These are phyloP conservation scores for Balearica regulorum DNA, from an alignment of 2,797 vertebrate genomes.

Conservation along the genomic window DNA sequence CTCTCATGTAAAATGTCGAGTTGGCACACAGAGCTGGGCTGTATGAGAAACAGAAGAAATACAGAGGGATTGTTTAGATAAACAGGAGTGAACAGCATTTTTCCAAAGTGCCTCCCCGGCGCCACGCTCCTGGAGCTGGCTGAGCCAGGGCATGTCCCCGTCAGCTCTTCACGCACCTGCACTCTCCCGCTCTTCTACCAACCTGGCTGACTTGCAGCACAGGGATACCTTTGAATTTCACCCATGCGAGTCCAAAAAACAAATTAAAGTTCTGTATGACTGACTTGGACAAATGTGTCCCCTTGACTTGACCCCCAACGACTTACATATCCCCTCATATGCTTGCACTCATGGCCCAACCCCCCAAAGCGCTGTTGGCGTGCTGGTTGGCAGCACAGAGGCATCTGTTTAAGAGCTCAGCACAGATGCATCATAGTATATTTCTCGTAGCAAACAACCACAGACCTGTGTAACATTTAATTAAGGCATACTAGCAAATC, in stretches of 20 bases:
- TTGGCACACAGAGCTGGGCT: too few species aligned
- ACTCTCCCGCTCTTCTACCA: not conserved
- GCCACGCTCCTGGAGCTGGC: not conserved
- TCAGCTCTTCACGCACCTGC: not conserved
- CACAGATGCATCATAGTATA: not conserved
- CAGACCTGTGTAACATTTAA: not conserved
- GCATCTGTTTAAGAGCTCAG: not conserved
- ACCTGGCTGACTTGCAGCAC: rapidly evolving
- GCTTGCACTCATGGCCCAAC: not conserved
- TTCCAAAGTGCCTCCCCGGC: not conserved
- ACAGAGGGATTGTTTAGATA: not conserved
- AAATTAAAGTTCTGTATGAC: not conserved
- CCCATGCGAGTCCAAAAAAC: rapidly evolving
- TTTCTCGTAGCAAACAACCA: not conserved
- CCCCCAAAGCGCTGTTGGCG: not conserved
- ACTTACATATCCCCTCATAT: not conserved
- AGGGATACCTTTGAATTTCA: not conserved
- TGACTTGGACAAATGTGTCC: not conserved
- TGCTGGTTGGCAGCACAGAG: not conserved
- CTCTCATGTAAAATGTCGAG: not conserved
- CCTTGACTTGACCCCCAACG: not conserved
- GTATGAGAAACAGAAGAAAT: not conserved
- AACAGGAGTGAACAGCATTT: not conserved
- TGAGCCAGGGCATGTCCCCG: not conserved
- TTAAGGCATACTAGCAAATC: not conserved